A percentile compares a stretch with the other conserved stretches of the same genome.
Evolutionary conservation across 2,797 vertebrate genomes (phyloP).

Genomic region (Hydrocynus forskahlii): DNA sequence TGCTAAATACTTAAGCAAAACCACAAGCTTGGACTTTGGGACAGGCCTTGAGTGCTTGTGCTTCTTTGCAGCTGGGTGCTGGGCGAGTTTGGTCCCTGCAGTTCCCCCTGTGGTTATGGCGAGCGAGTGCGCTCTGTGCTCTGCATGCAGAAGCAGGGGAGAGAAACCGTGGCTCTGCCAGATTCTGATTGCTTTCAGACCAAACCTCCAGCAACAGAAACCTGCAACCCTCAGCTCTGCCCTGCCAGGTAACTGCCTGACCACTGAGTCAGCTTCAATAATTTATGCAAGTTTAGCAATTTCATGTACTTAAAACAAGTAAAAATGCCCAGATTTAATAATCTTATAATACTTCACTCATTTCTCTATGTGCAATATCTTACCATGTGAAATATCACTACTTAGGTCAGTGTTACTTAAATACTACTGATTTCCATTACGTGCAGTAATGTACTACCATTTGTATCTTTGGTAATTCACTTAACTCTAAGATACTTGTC

Average conservation of each 20-base stretch:
- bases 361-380: too few relatives aligned
- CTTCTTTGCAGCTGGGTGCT: constrained; percentile 71
- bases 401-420: too few relatives aligned
- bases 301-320: too few relatives aligned
- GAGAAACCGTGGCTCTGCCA: constrained; percentile 52
- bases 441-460: too few relatives aligned
- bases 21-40: too few relatives aligned
- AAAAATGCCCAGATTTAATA: too few relatives aligned
- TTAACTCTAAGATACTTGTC: too few relatives aligned
- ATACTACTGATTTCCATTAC: too few relatives aligned
- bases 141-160: constrained; percentile 69
- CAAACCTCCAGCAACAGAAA: constrained; percentile 58
- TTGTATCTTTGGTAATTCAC: too few relatives aligned
- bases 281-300: too few relatives aligned
- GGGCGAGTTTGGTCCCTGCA: constrained; percentile 75
- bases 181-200: constrained; percentile 58
- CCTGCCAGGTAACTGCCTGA: constrained; percentile 67
- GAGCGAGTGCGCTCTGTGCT: constrained; percentile 68
- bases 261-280: not conserved
- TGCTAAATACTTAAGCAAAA: not conserved
- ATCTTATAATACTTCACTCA: too few relatives aligned
- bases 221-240: constrained; percentile 75
- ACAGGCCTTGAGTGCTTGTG: not conserved
- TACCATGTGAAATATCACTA: too few relatives aligned
- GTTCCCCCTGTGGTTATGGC: constrained; percentile 74